These are phyloP conservation scores for Coptodon bakossiorum DNA, from an alignment of 2,113 vertebrate genomes.

Conservation along the genomic window DNA sequence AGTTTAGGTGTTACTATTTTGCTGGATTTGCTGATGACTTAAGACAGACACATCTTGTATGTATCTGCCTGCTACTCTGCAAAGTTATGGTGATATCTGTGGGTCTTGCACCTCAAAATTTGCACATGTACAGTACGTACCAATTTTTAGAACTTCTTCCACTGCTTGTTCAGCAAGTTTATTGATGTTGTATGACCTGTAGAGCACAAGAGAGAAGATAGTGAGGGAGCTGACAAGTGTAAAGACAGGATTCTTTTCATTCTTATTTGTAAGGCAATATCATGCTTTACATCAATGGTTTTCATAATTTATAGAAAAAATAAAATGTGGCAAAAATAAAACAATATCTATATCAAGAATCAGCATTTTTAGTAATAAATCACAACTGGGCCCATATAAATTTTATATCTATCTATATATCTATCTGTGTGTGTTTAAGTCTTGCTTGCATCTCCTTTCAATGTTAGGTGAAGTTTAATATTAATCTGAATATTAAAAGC, in stretches of 20 bases:
- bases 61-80: background rate
- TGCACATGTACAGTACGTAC: slow-evolving; percentile 62
- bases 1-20: background rate
- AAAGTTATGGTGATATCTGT: background rate
- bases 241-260: background rate
- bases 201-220: background rate
- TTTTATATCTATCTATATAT: background rate
- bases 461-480: background rate
- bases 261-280: background rate
- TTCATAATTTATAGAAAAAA: background rate
- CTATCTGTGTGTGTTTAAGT: background rate
- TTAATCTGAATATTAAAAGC: background rate
- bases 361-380: background rate
- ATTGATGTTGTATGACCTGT: slow-evolving; percentile 98
- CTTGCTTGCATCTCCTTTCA: background rate
- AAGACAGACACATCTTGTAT: background rate
- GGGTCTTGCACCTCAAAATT: background rate
- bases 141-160: slow-evolving; percentile 88
- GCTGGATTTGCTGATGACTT: background rate
- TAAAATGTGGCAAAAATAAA: background rate
- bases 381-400: background rate
- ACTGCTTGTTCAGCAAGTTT: slow-evolving; percentile 86
- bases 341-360: background rate
- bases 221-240: background rate
- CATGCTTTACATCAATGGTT: background rate